These are phyloP conservation scores for Naso thynnoides DNA, from an alignment of 2,797 vertebrate genomes.

Conservation along the genomic window DNA sequence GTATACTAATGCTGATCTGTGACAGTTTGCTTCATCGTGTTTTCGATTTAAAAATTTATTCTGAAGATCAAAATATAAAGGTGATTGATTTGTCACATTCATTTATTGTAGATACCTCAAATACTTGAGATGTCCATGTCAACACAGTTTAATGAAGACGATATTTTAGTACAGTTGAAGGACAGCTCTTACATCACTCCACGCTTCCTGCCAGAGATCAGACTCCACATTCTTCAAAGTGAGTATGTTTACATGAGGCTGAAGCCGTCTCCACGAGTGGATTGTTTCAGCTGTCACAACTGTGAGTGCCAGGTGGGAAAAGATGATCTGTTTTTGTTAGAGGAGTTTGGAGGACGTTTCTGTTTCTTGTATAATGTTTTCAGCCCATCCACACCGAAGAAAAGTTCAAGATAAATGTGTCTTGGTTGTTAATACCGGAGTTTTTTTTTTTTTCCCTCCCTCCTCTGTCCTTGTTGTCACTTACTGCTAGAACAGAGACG, in stretches of 20 bases:
- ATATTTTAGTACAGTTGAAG: constrained; percentile 33
- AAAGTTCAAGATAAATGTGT: constrained; percentile 4
- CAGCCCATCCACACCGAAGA: not conserved
- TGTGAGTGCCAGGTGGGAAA: constrained; percentile 42
- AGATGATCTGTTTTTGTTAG: constrained; percentile 31
- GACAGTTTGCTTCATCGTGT: constrained; percentile 11
- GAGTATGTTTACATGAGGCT: constrained; percentile 54
- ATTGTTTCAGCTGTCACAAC: constrained; percentile 71
- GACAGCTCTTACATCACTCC: constrained; percentile 26
- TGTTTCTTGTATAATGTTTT: constrained; percentile 15
- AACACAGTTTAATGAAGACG: constrained; percentile 11
- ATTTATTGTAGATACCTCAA: not conserved
- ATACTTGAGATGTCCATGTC: not conserved
- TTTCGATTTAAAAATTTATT: constrained; percentile 5
- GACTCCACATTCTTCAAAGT: constrained; percentile 40
- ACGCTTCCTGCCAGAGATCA: constrained; percentile 36
- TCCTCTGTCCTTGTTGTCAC: too few species aligned
- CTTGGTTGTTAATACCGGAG: not conserved
- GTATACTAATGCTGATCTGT: not conserved
- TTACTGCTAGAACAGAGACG: not conserved
- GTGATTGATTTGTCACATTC: too few species aligned
- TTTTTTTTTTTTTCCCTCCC: not conserved
- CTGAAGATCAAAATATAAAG: not conserved
- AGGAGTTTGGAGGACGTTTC: constrained; percentile 31
- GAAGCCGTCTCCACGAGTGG: constrained; percentile 50